These are phyloP conservation scores for Erithacus rubecula DNA, from an alignment of 2,797 vertebrate genomes.

Conservation along the genomic window DNA sequence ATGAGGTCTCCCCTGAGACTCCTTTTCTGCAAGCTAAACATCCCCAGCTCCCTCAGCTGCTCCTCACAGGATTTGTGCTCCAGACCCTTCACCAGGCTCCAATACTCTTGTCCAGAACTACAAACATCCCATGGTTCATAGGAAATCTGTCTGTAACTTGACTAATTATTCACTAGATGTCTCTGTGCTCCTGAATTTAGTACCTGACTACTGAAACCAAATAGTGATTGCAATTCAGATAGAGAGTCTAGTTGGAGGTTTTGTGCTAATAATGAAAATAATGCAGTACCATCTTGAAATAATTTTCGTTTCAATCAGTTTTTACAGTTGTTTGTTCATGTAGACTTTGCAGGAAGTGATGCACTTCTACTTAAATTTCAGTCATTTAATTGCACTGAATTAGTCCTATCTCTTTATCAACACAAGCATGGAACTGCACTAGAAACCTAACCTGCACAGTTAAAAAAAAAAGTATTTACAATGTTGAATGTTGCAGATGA, in stretches of 20 bases:
- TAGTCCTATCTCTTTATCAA: background rate
- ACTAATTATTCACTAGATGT: conserved; percentile 70
- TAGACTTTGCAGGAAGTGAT: background rate
- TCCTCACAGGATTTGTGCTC: background rate
- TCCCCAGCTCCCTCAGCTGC: background rate
- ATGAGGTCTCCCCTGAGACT: background rate
- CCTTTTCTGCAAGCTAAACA: background rate
- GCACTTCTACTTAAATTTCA: background rate
- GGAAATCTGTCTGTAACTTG: conserved; percentile 27
- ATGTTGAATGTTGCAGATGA: background rate
- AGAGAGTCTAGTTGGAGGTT: background rate
- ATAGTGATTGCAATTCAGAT: background rate
- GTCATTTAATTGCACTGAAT: background rate
- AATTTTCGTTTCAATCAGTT: background rate
- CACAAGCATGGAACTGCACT: background rate
- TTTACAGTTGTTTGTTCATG: background rate
- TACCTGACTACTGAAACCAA: background rate
- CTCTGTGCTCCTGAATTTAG: conserved; percentile 62
- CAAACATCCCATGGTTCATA: background rate
- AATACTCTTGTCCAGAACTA: background rate
- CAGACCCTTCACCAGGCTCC: background rate
- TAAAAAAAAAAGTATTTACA: background rate
- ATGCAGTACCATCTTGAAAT: background rate
- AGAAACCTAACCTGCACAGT: background rate
- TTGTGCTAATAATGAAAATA: background rate